Evolutionary conservation across 2,797 vertebrate species (phyloP).

Genomic region (Champsocephalus esox): DNA sequence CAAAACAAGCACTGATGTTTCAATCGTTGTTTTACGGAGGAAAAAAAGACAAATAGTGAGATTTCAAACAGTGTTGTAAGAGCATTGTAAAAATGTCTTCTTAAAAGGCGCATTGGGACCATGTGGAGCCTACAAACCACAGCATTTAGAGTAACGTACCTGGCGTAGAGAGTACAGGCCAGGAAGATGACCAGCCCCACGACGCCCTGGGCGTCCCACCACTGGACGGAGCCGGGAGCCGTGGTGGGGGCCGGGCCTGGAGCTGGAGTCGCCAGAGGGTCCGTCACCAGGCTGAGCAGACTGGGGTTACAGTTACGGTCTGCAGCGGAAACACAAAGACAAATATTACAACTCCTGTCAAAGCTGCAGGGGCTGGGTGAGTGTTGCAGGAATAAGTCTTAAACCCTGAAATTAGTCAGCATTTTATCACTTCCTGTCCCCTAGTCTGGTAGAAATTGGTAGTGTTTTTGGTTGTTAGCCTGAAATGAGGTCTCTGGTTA

Average conservation of each 20-base stretch:
- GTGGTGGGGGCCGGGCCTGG: slow-evolving; percentile 16
- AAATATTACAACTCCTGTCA: not conserved
- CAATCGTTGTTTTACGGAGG: too few species aligned
- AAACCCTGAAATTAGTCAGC: too few species aligned
- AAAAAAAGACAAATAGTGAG: too few species aligned
- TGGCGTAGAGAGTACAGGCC: slow-evolving; percentile 92
- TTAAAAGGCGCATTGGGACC: not conserved
- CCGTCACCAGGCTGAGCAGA: slow-evolving; percentile 81
- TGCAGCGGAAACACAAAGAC: slow-evolving; percentile 51
- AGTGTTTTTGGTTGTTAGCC: too few species aligned
- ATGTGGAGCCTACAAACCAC: not conserved
- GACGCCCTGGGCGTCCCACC: slow-evolving; percentile 93
- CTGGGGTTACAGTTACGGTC: slow-evolving; percentile 91
- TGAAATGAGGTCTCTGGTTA: too few species aligned
- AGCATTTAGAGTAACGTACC: slow-evolving; percentile 75
- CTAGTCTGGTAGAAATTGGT: too few species aligned
- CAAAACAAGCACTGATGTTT: too few species aligned
- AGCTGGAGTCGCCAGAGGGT: slow-evolving; percentile 55
- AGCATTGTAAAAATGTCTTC: too few species aligned
- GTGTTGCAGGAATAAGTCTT: too few species aligned
- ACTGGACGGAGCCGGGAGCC: slow-evolving; percentile 65
- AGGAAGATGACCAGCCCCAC: slow-evolving; percentile 91
- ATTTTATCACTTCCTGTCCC: too few species aligned
- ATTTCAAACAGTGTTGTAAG: too few species aligned
- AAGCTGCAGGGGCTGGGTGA: not conserved